These are phyloP conservation scores for Stichodactyla helianthus DNA, from an alignment of 64 coral and sea anemone species.

Conservation along the genomic window DNA sequence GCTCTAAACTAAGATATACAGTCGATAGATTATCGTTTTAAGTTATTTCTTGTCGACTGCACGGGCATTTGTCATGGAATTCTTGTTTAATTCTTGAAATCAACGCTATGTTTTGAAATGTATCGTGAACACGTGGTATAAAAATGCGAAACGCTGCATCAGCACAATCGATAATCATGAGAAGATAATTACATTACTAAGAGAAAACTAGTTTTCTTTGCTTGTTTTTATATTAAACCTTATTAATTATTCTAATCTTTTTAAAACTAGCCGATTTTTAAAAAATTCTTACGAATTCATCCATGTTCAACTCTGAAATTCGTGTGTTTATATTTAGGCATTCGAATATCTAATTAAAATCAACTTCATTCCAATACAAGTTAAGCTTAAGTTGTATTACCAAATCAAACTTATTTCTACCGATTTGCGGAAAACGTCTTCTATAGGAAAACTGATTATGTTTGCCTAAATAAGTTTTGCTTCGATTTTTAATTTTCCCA, in stretches of 20 bases:
- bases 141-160: not conserved
- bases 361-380: too few relatives aligned
- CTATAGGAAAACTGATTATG: too few relatives aligned
- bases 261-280: too few relatives aligned
- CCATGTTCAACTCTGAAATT: too few relatives aligned
- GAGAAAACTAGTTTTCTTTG: not conserved
- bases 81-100: not conserved
- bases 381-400: too few relatives aligned
- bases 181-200: not conserved
- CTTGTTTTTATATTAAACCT: not conserved
- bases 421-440: too few relatives aligned
- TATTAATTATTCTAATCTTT: not conserved
- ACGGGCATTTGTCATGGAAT: not conserved
- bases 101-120: not conserved
- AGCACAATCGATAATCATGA: not conserved
- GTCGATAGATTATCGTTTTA: not conserved
- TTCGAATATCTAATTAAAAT: too few relatives aligned
- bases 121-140: not conserved
- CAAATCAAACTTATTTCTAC: too few relatives aligned
- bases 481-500: not conserved
- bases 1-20: not conserved
- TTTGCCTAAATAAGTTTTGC: not conserved
- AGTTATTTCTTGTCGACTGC: not conserved
- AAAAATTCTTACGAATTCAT: too few relatives aligned
- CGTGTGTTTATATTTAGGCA: too few relatives aligned